Evolutionary conservation across 2,888 invertebrate species (phyloP).

Genomic region (Eilema depressum): DNA sequence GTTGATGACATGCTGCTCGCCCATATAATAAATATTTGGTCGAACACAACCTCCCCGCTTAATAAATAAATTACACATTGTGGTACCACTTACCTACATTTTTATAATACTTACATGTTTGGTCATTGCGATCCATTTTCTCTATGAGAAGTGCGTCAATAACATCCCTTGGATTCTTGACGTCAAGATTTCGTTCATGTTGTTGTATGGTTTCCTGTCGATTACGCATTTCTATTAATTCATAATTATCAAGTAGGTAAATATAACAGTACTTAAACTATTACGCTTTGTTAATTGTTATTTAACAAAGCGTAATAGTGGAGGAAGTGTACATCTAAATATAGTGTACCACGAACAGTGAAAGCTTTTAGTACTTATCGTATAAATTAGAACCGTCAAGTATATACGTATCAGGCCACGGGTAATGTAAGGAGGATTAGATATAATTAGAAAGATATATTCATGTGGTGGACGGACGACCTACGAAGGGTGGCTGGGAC

Average conservation of each 20-base stretch:
- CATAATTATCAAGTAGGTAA: not conserved
- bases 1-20: no score
- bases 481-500: no score
- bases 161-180: slow-evolving; percentile 85
- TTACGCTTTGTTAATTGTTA: not conserved
- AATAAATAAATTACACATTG: no score
- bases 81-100: not conserved
- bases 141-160: slow-evolving; percentile 90
- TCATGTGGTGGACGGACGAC: no score
- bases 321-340: not conserved
- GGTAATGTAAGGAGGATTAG: no score
- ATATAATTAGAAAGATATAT: not conserved
- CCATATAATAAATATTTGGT: no score
- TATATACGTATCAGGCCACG: not conserved
- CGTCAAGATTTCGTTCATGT: slow-evolving; percentile 78
- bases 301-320: no score
- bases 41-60: no score
- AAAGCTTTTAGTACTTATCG: not conserved
- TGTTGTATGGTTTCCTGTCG: slow-evolving; percentile 84
- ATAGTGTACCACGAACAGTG: not conserved
- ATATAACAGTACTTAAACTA: not conserved
- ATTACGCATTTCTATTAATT: slow-evolving; percentile 20
- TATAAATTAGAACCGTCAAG: not conserved
- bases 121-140: slow-evolving; percentile 78
- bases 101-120: slow-evolving; percentile 49